phyloP scores from a whole-genome alignment of 2,888 invertebrate genomes.

The Lasioglossum oenotherae region DNA sequence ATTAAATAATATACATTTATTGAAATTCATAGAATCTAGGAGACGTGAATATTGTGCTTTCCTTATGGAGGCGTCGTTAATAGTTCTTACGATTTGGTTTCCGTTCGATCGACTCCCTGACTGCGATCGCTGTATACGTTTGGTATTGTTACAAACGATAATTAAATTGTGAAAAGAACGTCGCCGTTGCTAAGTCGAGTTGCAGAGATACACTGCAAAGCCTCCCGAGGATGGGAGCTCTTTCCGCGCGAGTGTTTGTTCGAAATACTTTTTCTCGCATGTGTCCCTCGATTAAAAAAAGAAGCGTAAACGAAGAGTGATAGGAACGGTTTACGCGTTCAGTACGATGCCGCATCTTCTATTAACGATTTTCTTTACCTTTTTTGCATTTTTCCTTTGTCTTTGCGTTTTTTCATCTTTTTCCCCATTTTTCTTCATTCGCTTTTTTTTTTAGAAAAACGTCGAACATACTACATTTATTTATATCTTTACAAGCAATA shows the following conservation, averaged over 20 bases:
- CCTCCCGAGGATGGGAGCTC: constrained; percentile 58
- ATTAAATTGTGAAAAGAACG: constrained; percentile 65
- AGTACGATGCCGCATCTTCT: constrained; percentile 64
- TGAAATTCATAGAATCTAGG: constrained; percentile 60
- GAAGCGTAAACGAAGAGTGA: constrained; percentile 73
- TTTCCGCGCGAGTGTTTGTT: constrained; percentile 36
- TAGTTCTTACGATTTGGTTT: constrained; percentile 62
- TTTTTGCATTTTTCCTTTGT: constrained; percentile 27
- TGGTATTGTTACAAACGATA: constrained; percentile 65
- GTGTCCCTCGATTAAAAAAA: constrained; percentile 52
- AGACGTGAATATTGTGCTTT: constrained; percentile 68
- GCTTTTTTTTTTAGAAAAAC: constrained; percentile 59
- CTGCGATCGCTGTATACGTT: constrained; percentile 58
- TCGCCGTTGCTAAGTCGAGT: constrained; percentile 63
- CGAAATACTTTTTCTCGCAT: constrained; percentile 33
- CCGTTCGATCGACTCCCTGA: constrained; percentile 40
- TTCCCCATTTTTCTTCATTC: background rate
- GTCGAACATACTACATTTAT: constrained; percentile 64
- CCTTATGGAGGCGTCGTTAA: constrained; percentile 53
- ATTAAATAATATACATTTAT: constrained; percentile 72
- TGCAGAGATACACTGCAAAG: constrained; percentile 63
- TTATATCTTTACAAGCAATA: constrained; percentile 78
- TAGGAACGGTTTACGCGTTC: constrained; percentile 74
- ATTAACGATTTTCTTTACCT: constrained; percentile 50
- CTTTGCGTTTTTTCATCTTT: constrained; percentile 19